A percentile compares a stretch with the other conserved stretches of the same genome.
phyloP scores from a whole-genome alignment of 2,113 vertebrate genomes.

The Neotragus moschatus region DNA sequence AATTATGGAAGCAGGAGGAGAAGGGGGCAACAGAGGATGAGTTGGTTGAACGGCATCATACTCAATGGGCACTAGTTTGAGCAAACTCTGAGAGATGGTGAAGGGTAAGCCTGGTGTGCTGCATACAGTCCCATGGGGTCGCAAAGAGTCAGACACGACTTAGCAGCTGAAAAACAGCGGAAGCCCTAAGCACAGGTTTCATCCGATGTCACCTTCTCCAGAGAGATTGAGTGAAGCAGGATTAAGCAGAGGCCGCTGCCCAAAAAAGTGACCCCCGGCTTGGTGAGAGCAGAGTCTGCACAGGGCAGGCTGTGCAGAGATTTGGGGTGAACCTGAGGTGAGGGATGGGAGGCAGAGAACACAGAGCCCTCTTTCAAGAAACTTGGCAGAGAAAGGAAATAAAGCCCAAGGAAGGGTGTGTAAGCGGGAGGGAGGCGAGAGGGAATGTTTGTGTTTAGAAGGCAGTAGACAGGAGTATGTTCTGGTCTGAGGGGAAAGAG shows the following conservation, averaged over 20 bases:
- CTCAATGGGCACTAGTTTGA: background rate
- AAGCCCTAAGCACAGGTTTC: background rate
- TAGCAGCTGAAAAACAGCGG: background rate
- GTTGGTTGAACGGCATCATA: background rate
- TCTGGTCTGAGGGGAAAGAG: background rate
- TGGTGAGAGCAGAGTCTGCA: background rate
- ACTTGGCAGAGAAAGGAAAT: conserved; percentile 29
- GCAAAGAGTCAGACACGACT: background rate
- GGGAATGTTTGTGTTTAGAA: conserved; percentile 46
- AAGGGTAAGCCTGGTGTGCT: background rate
- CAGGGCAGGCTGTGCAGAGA: background rate
- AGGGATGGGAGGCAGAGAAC: background rate
- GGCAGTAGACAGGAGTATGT: background rate
- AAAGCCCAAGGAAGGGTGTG: background rate
- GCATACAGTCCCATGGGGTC: background rate
- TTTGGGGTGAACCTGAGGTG: background rate
- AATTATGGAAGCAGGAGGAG: background rate
- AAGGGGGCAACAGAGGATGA: background rate
- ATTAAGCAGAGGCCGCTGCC: background rate
- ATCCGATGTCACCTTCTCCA: background rate
- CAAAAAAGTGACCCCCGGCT: background rate
- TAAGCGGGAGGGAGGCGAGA: background rate
- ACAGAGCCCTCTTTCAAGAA: conserved; percentile 62
- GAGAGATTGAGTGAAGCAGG: background rate
- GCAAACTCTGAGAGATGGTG: background rate